Evolutionary conservation across 2,113 vertebrate species (phyloP).

Genomic region (Urocolius indicus): DNA sequence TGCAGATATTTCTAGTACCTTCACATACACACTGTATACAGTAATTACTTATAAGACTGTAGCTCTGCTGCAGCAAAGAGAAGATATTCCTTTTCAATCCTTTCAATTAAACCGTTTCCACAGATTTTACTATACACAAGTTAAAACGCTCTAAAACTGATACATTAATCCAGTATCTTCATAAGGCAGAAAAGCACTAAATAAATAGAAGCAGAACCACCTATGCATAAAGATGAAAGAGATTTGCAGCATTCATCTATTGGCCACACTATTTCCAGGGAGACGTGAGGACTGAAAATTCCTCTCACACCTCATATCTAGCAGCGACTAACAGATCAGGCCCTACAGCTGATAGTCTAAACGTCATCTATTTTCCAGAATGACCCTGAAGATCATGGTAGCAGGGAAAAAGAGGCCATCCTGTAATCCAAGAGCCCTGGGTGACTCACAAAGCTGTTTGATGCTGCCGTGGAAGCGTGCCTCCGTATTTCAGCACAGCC

Average conservation of each 20-base stretch:
- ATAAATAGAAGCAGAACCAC: not conserved
- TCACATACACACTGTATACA: not conserved
- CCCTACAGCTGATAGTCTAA: not conserved
- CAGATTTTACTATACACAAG: not conserved
- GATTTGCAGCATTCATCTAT: not conserved
- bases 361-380: not conserved
- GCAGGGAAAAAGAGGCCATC: not conserved
- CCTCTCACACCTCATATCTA: not conserved
- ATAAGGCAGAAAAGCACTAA: not conserved
- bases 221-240: not conserved
- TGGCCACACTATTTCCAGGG: not conserved
- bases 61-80: not conserved
- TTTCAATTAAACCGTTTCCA: not conserved
- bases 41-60: not conserved
- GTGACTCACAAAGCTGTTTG: not conserved
- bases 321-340: not conserved
- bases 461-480: fast-evolving
- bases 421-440: not conserved
- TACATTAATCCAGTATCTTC: not conserved
- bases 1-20: not conserved
- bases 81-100: not conserved
- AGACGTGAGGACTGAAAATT: not conserved
- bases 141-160: not conserved
- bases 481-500: not conserved
- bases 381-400: fast-evolving